Conservation (phyloP, 2,797 vertebrate genomes). For the Sebastes matsubarae region DNA sequence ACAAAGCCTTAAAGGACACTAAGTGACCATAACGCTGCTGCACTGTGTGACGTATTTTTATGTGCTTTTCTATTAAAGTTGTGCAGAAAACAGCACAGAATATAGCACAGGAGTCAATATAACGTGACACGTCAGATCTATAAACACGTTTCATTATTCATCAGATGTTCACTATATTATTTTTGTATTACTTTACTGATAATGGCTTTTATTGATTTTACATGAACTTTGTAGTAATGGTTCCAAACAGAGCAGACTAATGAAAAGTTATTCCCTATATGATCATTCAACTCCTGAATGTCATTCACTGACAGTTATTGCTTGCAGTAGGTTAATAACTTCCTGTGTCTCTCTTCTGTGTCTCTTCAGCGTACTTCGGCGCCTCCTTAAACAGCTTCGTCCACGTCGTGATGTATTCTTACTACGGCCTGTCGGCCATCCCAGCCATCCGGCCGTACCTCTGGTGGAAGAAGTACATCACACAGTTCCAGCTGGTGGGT, state of each 20-base stretch:
- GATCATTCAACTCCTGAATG: not conserved
- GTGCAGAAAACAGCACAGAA: not conserved
- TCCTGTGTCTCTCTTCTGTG: not conserved
- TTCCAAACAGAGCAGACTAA: not conserved
- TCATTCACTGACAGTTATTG: not conserved
- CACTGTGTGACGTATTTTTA: not conserved
- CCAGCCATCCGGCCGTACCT: conserved; percentile 94
- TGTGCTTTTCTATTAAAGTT: not conserved
- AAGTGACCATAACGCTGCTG: conserved; percentile 9
- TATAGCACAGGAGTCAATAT: not conserved
- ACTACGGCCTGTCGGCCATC: conserved; percentile 93
- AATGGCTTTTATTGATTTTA: conserved; percentile 23
- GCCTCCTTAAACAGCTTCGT: conserved; percentile 96
- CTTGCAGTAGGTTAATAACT: conserved; percentile 13
- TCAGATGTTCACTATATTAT: not conserved
- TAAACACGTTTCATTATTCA: conserved; percentile 4
- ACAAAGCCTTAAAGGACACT: conserved; percentile 14
- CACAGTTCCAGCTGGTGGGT: conserved; percentile 96
- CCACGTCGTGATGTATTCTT: conserved; percentile 98
- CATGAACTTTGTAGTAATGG: not conserved
- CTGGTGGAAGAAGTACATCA: conserved; percentile 99
- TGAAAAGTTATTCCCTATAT: conserved; percentile 5
- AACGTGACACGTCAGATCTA: not conserved
- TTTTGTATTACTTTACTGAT: conserved; percentile 2
- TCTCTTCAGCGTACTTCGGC: conserved; percentile 91